Conservation (phyloP, 2,113 vertebrate species). For the Syngnathus scovelli region DNA sequence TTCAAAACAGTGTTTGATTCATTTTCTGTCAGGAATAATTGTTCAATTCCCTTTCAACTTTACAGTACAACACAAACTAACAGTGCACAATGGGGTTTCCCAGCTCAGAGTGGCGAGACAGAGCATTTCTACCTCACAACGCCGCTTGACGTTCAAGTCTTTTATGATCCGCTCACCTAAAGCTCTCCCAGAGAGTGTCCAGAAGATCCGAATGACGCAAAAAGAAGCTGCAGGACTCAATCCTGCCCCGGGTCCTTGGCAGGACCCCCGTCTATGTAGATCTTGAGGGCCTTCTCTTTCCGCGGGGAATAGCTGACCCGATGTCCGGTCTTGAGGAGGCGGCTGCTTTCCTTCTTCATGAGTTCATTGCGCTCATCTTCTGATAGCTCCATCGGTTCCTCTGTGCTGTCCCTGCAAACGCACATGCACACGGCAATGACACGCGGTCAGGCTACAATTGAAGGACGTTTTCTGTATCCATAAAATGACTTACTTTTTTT, state of each 20-base stretch:
- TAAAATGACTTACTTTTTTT: no score
- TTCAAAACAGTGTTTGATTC: conserved; percentile 68
- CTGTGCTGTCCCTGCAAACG: conserved; percentile 80
- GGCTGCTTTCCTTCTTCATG: conserved; percentile 98
- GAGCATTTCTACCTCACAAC: conserved; percentile 67
- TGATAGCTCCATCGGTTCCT: conserved; percentile 87
- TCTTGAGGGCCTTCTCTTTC: conserved; percentile 99
- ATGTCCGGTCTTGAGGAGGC: conserved; percentile 94
- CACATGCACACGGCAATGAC: not conserved
- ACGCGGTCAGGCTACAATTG: not conserved
- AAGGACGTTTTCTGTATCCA: not conserved
- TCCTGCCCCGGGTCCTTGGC: conserved; percentile 92
- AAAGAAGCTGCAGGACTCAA: conserved; percentile 64
- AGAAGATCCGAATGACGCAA: conserved; percentile 55
- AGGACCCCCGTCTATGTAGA: conserved; percentile 94
- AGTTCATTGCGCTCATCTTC: conserved; percentile 95
- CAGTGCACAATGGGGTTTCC: conserved; percentile 87
- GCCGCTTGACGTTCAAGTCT: conserved; percentile 77
- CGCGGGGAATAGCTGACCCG: conserved; percentile 96
- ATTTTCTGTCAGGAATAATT: conserved; percentile 65
- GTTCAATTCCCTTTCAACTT: conserved; percentile 95
- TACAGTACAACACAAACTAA: conserved; percentile 93
- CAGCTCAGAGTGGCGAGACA: conserved; percentile 74
- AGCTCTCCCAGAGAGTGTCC: conserved; percentile 67
- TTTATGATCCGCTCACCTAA: conserved; percentile 56